Percentiles rank a stretch among this genome's conserved stretches.
phyloP scores from a whole-genome alignment of 2,113 vertebrate species.

The Channa maculata region DNA sequence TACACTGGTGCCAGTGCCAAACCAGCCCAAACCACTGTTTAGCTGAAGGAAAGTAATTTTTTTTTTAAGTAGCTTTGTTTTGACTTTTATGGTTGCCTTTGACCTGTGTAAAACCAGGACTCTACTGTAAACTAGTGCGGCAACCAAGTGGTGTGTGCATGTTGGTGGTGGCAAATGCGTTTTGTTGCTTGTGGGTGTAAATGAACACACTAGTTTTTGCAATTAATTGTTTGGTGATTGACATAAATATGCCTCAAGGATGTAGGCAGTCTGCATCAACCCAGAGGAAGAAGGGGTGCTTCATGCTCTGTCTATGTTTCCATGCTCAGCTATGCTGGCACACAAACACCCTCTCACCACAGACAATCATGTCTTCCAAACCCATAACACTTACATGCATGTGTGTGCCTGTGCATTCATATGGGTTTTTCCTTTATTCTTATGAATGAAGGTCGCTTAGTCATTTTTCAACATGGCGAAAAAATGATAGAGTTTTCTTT shows the following conservation, averaged over 20 bases:
- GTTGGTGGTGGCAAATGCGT: not conserved
- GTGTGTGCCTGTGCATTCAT: slow-evolving; percentile 6
- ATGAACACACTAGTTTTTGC: not conserved
- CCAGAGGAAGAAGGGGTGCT: slow-evolving; percentile 29
- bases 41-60: slow-evolving; percentile 28
- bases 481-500: slow-evolving; percentile 18
- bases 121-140: slow-evolving; percentile 15
- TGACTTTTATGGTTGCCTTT: slow-evolving; percentile 12
- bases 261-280: not conserved
- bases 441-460: slow-evolving; percentile 4
- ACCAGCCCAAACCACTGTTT: slow-evolving; percentile 40
- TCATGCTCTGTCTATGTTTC: slow-evolving; percentile 48
- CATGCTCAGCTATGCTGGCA: slow-evolving; percentile 53
- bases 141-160: not conserved
- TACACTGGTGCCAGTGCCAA: slow-evolving; percentile 42
- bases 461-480: slow-evolving; percentile 13
- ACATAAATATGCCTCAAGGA: slow-evolving; percentile 13
- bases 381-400: slow-evolving; percentile 1
- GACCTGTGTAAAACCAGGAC: slow-evolving; percentile 28
- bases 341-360: slow-evolving; percentile 37
- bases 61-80: slow-evolving; percentile 42
- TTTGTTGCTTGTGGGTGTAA: not conserved
- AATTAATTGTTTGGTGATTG: slow-evolving; percentile 10
- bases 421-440: slow-evolving; percentile 23
- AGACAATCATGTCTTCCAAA: slow-evolving; percentile 49